A percentile compares a stretch with the other conserved stretches of the same genome.
phyloP scores from a whole-genome alignment of 2,113 vertebrate genomes.

The Brachypteracias leptosomus region DNA sequence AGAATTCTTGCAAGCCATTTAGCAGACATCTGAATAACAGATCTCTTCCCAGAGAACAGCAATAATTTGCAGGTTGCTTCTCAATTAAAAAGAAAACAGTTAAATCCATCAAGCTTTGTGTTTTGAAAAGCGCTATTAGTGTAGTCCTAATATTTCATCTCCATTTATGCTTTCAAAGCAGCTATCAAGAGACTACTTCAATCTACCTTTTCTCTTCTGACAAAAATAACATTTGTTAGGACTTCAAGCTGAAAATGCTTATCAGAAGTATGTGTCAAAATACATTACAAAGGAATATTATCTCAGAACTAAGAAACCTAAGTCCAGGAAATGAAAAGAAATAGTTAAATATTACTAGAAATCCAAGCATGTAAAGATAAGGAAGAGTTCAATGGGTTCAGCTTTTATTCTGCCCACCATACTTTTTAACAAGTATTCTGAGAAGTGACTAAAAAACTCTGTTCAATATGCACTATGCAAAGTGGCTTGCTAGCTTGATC shows the following conservation, averaged over 20 bases:
- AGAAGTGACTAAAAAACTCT: background rate
- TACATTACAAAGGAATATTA: background rate
- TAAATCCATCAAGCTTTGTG: slow-evolving; percentile 3
- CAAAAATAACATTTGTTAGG: background rate
- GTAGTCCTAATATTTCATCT: background rate
- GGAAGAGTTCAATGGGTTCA: background rate
- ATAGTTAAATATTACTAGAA: slow-evolving; percentile 15
- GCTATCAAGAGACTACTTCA: background rate
- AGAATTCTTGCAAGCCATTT: slow-evolving; percentile 16
- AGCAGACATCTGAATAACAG: slow-evolving; percentile 41
- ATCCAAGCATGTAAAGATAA: background rate
- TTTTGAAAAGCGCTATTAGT: background rate
- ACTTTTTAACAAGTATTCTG: background rate
- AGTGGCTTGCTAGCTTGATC: background rate
- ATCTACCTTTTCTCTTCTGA: background rate
- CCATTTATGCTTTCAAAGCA: background rate
- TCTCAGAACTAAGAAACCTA: background rate
- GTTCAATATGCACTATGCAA: background rate
- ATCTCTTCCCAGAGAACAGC: slow-evolving; percentile 5
- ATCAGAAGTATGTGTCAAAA: background rate
- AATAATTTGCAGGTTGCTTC: slow-evolving; percentile 26
- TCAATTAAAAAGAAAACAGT: slow-evolving; percentile 27
- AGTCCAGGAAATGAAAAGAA: background rate
- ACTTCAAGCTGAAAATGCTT: background rate
- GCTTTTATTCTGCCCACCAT: background rate